These are phyloP conservation scores for Pseudobourletiella spinata DNA, from an alignment of 1,140 invertebrate genomes.

Conservation along the genomic window DNA sequence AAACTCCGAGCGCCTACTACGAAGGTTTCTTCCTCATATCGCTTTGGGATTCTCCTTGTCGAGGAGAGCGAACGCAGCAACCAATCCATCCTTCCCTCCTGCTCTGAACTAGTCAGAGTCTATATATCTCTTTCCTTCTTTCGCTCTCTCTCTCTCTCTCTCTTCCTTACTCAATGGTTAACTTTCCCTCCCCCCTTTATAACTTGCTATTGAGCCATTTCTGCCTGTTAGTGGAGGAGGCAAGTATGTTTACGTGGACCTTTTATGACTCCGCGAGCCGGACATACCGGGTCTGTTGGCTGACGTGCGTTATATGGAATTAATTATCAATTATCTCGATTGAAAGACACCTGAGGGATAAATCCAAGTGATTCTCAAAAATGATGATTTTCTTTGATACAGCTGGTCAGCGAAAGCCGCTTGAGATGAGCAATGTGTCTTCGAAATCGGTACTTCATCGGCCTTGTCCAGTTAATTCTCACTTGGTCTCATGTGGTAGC, in stretches of 20 bases:
- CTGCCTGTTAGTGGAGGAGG: too few relatives aligned
- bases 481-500: conserved; percentile 25
- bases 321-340: too few relatives aligned
- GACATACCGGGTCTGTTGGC: too few relatives aligned
- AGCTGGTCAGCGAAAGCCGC: conserved; percentile 34
- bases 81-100: too few relatives aligned
- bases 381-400: conserved; percentile 7
- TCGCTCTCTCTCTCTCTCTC: conserved; percentile 18
- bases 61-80: too few relatives aligned
- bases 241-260: too few relatives aligned
- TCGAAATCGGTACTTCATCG: conserved; percentile 37
- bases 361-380: not conserved
- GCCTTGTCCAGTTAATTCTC: conserved; percentile 36
- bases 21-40: not conserved
- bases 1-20: not conserved
- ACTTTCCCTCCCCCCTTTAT: too few relatives aligned
- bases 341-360: conserved; percentile 1
- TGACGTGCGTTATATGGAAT: too few relatives aligned
- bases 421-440: conserved; percentile 37
- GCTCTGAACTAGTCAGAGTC: too few relatives aligned
- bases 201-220: too few relatives aligned
- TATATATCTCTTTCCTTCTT: conserved; percentile 17
- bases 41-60: not conserved
- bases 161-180: conserved; percentile 18
- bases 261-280: too few relatives aligned